These are phyloP conservation scores for Enteromius mattozi DNA, from an alignment of 2,797 vertebrate genomes.

Conservation along the genomic window DNA sequence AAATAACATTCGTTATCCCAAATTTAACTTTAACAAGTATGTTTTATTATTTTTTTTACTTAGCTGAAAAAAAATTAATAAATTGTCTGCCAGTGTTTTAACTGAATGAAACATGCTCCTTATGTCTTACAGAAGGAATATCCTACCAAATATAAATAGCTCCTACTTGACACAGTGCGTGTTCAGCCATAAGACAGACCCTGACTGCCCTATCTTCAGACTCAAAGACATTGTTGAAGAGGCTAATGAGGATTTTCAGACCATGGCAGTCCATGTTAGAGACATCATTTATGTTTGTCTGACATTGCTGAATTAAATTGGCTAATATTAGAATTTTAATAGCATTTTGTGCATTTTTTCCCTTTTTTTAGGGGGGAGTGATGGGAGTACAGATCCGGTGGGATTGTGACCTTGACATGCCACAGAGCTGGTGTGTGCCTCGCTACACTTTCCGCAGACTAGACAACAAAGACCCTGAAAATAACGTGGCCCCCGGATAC, in stretches of 20 bases:
- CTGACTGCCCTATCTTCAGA: constrained; percentile 85
- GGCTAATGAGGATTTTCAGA: constrained; percentile 82
- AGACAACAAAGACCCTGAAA: constrained; percentile 82
- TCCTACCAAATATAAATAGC: constrained; percentile 78
- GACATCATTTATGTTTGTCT: not conserved
- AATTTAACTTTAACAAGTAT: constrained; percentile 85
- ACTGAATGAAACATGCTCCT: not conserved
- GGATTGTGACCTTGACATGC: constrained; percentile 85
- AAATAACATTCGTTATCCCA: constrained; percentile 86
- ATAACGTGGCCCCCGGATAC: constrained; percentile 82
- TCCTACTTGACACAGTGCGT: constrained; percentile 77
- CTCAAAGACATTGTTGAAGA: constrained; percentile 83
- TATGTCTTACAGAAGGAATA: constrained; percentile 78
- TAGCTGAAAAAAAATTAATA: not conserved
- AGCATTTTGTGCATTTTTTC: not conserved
- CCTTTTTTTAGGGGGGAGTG: constrained; percentile 82
- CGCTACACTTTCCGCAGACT: constrained; percentile 83
- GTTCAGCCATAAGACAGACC: constrained; percentile 72
- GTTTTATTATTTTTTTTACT: constrained; percentile 45
- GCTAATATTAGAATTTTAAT: not conserved
- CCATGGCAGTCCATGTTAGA: constrained; percentile 84
- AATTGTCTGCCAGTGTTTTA: not conserved
- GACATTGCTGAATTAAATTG: not conserved
- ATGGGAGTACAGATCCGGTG: constrained; percentile 89
- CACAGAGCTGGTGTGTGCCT: constrained; percentile 77